Percentiles rank a stretch among this genome's conserved stretches.
Conservation (phyloP, 2,113 vertebrate genomes). For the Alligator sinensis region DNA sequence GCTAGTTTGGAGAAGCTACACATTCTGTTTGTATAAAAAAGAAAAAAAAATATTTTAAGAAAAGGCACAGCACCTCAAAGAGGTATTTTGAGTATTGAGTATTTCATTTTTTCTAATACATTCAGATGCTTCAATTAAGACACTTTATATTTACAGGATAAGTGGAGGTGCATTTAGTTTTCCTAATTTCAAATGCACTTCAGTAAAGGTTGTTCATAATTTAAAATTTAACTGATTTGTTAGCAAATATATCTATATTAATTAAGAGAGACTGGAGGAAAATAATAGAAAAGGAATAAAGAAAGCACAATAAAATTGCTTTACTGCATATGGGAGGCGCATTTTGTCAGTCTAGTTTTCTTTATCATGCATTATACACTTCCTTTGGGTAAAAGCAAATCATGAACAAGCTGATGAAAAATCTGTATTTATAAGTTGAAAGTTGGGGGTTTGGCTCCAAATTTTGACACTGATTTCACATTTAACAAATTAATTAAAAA, state of each 20-base stretch:
- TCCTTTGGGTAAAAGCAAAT: too few species aligned
- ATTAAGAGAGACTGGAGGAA: not conserved
- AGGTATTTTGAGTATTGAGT: not conserved
- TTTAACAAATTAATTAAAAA: slow-evolving; percentile 10
- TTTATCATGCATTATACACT: too few species aligned
- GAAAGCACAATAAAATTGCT: too few species aligned
- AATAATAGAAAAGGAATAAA: too few species aligned
- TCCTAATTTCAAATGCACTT: not conserved
- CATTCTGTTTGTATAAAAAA: not conserved
- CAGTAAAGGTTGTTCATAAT: not conserved
- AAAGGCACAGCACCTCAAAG: not conserved
- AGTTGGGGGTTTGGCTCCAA: not conserved
- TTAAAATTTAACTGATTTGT: not conserved
- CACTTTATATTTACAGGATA: not conserved
- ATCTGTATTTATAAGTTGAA: too few species aligned
- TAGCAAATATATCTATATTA: not conserved
- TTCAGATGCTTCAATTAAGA: not conserved
- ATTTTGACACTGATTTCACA: not conserved
- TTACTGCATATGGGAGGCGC: too few species aligned
- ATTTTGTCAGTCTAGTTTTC: too few species aligned
- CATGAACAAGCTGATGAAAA: too few species aligned
- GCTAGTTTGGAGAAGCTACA: not conserved
- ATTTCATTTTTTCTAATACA: not conserved
- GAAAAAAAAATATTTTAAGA: too few species aligned
- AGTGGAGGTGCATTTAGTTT: not conserved